Evolutionary conservation across 1,140 invertebrate species (phyloP).

Genomic region (Drosophila varians): DNA sequence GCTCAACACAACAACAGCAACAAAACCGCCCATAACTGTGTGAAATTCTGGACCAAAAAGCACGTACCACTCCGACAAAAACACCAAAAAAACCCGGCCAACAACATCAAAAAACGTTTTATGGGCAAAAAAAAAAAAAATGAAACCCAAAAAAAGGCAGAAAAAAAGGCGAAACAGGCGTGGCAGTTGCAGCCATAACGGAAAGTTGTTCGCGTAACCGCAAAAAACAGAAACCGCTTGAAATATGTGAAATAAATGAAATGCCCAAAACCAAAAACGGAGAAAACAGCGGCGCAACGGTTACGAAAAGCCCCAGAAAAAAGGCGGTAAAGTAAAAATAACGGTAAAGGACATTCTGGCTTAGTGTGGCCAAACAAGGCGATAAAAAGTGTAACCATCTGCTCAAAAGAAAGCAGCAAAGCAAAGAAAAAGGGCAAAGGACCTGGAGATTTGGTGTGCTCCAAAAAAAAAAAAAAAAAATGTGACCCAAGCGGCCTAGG

Average conservation of each 20-base stretch:
- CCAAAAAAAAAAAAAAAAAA: no score
- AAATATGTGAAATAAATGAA: conserved; percentile 47
- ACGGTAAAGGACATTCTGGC: not conserved
- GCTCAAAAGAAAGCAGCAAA: not conserved
- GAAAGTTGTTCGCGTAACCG: conserved; percentile 45
- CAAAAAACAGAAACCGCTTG: conserved; percentile 8
- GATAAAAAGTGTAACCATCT: not conserved
- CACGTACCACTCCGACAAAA: conserved; percentile 31
- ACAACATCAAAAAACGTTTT: conserved; percentile 36
- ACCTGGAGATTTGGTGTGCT: not conserved
- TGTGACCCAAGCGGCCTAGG: not conserved
- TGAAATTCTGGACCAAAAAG: conserved; percentile 40
- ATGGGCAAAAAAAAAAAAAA: conserved; percentile 29
- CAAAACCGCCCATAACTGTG: conserved; percentile 16
- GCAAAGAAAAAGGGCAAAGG: not conserved
- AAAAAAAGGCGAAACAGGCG: conserved; percentile 26
- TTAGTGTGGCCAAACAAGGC: conserved; percentile 3
- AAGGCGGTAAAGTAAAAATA: not conserved
- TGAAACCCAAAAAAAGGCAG: no score
- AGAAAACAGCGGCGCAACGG: conserved; percentile 4
- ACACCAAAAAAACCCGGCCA: conserved; percentile 7
- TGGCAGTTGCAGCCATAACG: conserved; percentile 48
- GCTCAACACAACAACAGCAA: conserved; percentile 1
- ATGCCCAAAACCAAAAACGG: conserved; percentile 3
- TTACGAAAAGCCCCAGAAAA: conserved; percentile 6